Evolutionary conservation across 2,113 vertebrate species (phyloP).

Genomic region (Callaeas wilsoni): DNA sequence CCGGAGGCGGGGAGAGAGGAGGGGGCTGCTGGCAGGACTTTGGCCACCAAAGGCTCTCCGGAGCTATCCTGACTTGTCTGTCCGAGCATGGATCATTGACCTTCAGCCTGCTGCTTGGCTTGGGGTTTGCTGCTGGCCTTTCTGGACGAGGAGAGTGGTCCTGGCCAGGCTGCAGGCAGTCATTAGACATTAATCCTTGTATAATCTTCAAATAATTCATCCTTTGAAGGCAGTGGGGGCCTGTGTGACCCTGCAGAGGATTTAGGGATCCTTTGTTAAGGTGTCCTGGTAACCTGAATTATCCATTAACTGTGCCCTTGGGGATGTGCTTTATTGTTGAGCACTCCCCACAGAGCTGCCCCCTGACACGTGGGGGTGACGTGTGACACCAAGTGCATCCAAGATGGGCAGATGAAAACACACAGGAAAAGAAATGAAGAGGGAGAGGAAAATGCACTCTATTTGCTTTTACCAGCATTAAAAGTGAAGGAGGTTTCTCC

Average conservation of each 20-base stretch:
- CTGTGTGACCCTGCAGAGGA: background rate
- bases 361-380: background rate
- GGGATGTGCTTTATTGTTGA: background rate
- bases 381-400: background rate
- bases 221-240: background rate
- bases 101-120: background rate
- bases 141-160: background rate
- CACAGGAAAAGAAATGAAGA: background rate
- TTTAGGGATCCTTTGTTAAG: background rate
- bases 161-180: rapidly evolving
- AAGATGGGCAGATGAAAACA: background rate
- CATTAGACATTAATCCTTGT: background rate
- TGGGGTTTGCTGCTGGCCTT: background rate
- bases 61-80: background rate
- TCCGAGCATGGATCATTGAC: background rate
- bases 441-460: rapidly evolving
- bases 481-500: background rate
- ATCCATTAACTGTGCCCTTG: background rate
- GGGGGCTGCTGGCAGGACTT: background rate
- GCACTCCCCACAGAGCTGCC: background rate
- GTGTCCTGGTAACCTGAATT: background rate
- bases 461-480: background rate
- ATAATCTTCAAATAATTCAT: background rate
- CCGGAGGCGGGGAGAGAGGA: background rate
- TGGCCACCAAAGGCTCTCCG: background rate